Evolutionary conservation across 2,113 vertebrate genomes (phyloP), one percentile per base, ranked within the genome.

Genomic region (Epinephelus fuscoguttatus): DNA sequence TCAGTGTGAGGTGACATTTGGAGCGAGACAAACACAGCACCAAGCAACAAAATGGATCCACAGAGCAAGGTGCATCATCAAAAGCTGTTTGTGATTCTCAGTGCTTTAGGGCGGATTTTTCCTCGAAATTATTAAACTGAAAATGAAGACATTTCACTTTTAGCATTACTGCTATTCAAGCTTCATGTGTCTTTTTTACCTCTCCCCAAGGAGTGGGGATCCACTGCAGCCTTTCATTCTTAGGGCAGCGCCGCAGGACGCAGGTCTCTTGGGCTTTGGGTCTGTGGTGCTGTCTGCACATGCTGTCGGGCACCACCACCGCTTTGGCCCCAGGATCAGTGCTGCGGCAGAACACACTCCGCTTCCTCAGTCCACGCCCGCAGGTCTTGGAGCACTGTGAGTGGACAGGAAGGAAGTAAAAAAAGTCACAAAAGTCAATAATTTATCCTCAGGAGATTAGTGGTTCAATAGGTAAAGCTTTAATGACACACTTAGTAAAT

Each of bases 381-480:
- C 98, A 99, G 2, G 96, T 97, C 94, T 99, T 99, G 78, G 98
- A 99, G 91, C 98, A 99, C 98, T 98, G 77, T 6, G 17, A 27
- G 55, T 1, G 1, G 70, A 68, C 50, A n/a, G 23, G 75, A 49
- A 69, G 25, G 17, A 64, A 40, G 25, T 0, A 23, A 50, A 62
- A 30, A 0, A 49, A 47, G 56, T 60, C n/a, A 55, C 7, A 30
- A 18, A 70, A 6, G 45, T 27, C 9, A 42, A 55, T 12, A 37
- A 69, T 23, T 11, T 5, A 30, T 70, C 23, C 50, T 60, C 13
- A 12, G 42, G 49, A 63, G 18, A 57, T 69, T 37, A 70, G 25
- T 40, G n/a, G 71, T 15, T 67, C 53, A 75, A 40, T 55, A 18
- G 45, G 27, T 37, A 85, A 77, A 52, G 4, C 45, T 67, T 52